Evolutionary conservation across 2,113 vertebrate species (phyloP).

Genomic region (Ramphastos sulfuratus): DNA sequence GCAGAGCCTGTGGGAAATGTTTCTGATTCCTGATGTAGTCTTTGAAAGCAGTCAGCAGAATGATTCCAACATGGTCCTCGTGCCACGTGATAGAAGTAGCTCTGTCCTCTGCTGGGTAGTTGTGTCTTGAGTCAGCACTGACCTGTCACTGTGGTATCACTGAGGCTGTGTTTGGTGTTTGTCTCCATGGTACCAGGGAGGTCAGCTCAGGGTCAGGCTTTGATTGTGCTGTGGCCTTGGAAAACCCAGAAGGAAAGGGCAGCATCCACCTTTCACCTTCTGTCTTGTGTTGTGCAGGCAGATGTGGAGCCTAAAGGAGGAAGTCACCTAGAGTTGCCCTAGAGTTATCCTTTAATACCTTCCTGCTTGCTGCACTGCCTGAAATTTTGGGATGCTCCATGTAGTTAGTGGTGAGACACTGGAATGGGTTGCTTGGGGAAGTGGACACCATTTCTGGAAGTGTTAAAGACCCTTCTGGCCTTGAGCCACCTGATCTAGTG

Average conservation of each 20-base stretch:
- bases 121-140: neutral
- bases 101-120: neutral
- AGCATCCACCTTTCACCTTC: neutral
- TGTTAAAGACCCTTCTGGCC: too few species aligned
- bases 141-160: neutral
- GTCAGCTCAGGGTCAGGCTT: neutral
- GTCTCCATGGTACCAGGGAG: rapidly evolving
- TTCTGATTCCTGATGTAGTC: neutral
- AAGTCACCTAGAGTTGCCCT: neutral
- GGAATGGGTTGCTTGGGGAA: too few species aligned
- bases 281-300: neutral
- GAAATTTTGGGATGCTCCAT: neutral
- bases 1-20: neutral
- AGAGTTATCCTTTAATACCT: neutral
- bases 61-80: neutral
- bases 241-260: neutral
- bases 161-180: neutral
- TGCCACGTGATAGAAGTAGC: neutral
- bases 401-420: neutral
- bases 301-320: neutral
- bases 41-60: neutral
- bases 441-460: too few species aligned
- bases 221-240: neutral
- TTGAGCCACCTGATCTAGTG: too few species aligned
- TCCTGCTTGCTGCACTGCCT: neutral